These are phyloP conservation scores for Dicentrarchus labrax DNA, from an alignment of 2,113 vertebrate species.

Conservation along the genomic window DNA sequence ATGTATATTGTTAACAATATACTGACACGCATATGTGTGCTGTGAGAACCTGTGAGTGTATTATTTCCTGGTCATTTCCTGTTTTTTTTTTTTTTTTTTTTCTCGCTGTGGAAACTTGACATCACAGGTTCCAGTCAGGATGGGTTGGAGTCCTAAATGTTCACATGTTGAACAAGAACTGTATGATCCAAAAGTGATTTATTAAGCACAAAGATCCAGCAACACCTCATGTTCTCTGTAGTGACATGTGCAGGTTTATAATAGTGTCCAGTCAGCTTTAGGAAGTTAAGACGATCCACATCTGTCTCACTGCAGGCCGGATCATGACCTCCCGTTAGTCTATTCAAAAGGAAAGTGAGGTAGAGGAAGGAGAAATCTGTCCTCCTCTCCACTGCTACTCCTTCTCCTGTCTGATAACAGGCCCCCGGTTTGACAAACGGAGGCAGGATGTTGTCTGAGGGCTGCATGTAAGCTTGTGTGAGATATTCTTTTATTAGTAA, in stretches of 20 bases:
- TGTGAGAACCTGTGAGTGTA: not conserved
- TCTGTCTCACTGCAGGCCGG: not conserved
- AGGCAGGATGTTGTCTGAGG: slow-evolving; percentile 24
- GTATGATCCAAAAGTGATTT: not conserved
- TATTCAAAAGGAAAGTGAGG: not conserved
- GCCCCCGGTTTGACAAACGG: not conserved
- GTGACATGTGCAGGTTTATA: not conserved
- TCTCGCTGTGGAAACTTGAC: slow-evolving; percentile 45
- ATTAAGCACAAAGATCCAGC: not conserved
- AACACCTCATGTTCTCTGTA: accelerated
- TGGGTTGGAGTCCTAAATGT: not conserved
- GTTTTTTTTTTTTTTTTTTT: slow-evolving; percentile 47
- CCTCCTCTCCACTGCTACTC: not conserved
- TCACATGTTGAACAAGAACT: not conserved
- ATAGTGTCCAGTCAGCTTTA: not conserved
- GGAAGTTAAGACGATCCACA: slow-evolving; percentile 8
- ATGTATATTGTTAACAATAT: not conserved
- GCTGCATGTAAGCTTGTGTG: not conserved
- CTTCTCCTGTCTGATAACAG: slow-evolving; percentile 3
- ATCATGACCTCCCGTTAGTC: not conserved
- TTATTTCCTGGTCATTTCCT: slow-evolving; percentile 63
- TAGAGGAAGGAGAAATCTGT: slow-evolving; percentile 21
- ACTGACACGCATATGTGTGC: not conserved
- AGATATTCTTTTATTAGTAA: not conserved
- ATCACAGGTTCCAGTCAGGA: slow-evolving; percentile 9